These are phyloP conservation scores for Acrossocheilus wenchowensis DNA, from an alignment of 2,797 vertebrate genomes.

Conservation along the genomic window DNA sequence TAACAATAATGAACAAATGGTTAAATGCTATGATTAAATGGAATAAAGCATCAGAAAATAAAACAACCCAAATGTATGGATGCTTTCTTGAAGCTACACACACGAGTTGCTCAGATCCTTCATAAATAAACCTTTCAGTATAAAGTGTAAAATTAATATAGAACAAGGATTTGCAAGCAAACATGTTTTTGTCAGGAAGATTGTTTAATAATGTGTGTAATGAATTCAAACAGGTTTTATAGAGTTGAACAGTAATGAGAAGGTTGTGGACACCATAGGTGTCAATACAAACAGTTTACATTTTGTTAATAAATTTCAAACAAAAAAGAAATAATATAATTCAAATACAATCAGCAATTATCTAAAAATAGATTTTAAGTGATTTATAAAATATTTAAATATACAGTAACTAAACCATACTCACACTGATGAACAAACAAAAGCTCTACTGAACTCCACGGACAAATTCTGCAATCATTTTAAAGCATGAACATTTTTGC, in stretches of 20 bases:
- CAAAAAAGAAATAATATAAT: neutral
- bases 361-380: neutral
- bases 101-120: neutral
- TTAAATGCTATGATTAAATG: neutral
- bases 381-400: constrained; percentile 24
- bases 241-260: neutral
- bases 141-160: neutral
- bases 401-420: neutral
- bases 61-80: neutral
- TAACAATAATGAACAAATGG: neutral
- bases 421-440: neutral
- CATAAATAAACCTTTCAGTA: neutral
- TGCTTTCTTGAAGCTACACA: neutral
- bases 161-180: neutral
- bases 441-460: neutral
- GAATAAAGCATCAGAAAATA: neutral
- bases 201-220: neutral
- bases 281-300: neutral
- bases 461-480: neutral
- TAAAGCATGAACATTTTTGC: neutral
- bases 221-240: neutral
- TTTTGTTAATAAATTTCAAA: neutral
- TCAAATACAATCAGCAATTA: neutral
- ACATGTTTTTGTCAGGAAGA: neutral
- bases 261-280: constrained; percentile 11